Base-by-base conservation (phyloP, 2,113 vertebrate genomes). In the Mus musculus region DNA sequence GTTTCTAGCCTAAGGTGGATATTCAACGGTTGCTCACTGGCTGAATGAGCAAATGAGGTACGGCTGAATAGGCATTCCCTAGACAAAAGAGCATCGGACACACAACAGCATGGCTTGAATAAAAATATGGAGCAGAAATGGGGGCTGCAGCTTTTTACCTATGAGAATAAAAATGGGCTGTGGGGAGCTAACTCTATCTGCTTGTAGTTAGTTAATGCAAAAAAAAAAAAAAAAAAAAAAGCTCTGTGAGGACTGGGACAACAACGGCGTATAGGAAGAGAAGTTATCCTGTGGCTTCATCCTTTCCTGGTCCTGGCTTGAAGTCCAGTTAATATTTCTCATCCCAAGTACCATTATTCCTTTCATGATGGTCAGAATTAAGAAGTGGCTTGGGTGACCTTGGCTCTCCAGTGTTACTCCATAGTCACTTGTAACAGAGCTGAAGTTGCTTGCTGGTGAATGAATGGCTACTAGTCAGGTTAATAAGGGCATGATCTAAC, bases 301-400 rank as follows among this genome's bases (percentile, higher is more conserved):
- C 78, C 69, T 33, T 95, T 92, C 65, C 39, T 90, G 49, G 61
- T 5, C 91, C n/a, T 92, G n/a, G 36, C 77, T 92, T 88, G 54
- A 30, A 88, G 71, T 42, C 33, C 1, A 28, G 36, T 26, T 3
- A 59, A 52, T 20, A 5, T 19, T 30, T 92, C 87, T 94, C 33
- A 88, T 42, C 8, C 24, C 39, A 69, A 49, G 3, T 17, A 24
- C 72, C 36, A 42, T 87, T 91, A 46, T 54, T 82, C 65, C 72
- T 90, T 89, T 93, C 69, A 46, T 22, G 20, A 36, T 36, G 20
- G 42, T 56, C 75, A 93, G 82, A 95, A 92, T 93, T 85, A 80
- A 85, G 69, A 71, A 39, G 54, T 20, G 28, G 8, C 24, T 1
- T 0, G 36, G 49, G 49, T n/a, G 36, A 65, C 52, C 80, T 73